Percentiles rank a stretch among this genome's conserved stretches.
Conservation (phyloP, 2,113 vertebrate species). For the Bos indicus region DNA sequence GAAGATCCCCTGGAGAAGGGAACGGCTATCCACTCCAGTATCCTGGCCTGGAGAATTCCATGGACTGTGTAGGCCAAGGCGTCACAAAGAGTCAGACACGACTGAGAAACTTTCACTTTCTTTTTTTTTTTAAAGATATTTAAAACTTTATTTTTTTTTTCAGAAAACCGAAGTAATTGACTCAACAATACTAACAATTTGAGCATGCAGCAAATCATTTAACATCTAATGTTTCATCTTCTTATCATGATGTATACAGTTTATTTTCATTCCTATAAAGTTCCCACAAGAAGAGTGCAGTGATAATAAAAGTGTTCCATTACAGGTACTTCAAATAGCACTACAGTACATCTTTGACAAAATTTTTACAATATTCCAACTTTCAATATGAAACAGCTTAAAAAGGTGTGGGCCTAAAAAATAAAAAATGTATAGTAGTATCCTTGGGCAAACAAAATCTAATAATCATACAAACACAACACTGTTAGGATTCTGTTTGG, state of each 20-base stretch:
- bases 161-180: conserved; percentile 50
- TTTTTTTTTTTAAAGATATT: not conserved
- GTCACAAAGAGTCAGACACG: not conserved
- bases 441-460: conserved; percentile 47
- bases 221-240: conserved; percentile 37
- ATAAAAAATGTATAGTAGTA: conserved; percentile 19
- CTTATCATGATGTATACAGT: conserved; percentile 11
- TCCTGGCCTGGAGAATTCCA: not conserved
- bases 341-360: conserved; percentile 74
- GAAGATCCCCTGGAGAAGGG: not conserved
- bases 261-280: conserved; percentile 51
- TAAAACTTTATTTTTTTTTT: conserved; percentile 53
- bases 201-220: conserved; percentile 55
- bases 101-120: not conserved
- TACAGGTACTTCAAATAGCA: conserved; percentile 76
- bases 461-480: conserved; percentile 57
- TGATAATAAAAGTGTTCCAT: conserved; percentile 69
- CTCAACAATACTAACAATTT: conserved; percentile 41
- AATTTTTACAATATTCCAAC: conserved; percentile 72
- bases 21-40: not conserved
- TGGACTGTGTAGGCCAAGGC: not conserved
- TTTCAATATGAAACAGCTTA: conserved; percentile 80
- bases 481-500: conserved; percentile 29
- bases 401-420: conserved; percentile 37
- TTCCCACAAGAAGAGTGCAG: conserved; percentile 54